These are phyloP conservation scores for Triplophysa bombifrons DNA, from an alignment of 2,797 vertebrate species.

Conservation along the genomic window DNA sequence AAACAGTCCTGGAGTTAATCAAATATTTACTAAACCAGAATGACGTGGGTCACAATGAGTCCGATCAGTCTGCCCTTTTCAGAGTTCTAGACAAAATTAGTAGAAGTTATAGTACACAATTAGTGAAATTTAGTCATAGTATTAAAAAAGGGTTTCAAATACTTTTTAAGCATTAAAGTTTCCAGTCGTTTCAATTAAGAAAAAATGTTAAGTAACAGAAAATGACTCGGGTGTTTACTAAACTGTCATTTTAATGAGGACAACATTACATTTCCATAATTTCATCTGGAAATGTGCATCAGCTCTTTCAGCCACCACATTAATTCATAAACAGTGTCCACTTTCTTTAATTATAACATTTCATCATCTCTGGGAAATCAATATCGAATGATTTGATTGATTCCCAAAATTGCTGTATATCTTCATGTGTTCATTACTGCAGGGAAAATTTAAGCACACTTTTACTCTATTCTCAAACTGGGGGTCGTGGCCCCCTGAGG, in stretches of 20 bases:
- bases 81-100: background rate
- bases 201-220: background rate
- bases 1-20: background rate
- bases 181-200: background rate
- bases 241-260: background rate
- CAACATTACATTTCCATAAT: background rate
- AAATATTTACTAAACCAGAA: slow-evolving; percentile 8
- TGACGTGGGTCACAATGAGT: background rate
- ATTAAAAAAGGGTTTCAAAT: background rate
- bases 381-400: slow-evolving; percentile 6
- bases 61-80: background rate
- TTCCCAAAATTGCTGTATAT: background rate
- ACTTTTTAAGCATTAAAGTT: background rate
- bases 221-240: background rate
- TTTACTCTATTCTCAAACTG: too few relatives aligned
- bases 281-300: background rate
- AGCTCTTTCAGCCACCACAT: background rate
- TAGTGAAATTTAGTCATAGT: background rate
- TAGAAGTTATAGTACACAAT: background rate
- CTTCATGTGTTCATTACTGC: too few relatives aligned
- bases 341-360: background rate
- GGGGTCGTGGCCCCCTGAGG: too few relatives aligned
- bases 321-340: background rate
- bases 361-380: slow-evolving; percentile 5
- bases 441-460: too few relatives aligned